These are phyloP conservation scores for Andrena hattorfiana DNA, from an alignment of 2,888 invertebrate genomes.

Conservation along the genomic window DNA sequence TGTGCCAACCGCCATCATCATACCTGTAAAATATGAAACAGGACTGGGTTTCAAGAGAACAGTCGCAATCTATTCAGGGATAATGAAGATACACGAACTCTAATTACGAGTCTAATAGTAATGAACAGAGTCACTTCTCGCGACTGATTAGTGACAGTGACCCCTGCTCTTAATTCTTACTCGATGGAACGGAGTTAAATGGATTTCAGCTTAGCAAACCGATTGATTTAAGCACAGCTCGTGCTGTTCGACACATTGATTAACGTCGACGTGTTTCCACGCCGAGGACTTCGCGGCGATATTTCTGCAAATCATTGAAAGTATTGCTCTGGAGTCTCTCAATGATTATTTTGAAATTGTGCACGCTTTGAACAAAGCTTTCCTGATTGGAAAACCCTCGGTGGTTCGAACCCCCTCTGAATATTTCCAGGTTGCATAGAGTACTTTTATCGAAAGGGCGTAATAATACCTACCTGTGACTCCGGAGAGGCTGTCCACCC, in stretches of 20 bases:
- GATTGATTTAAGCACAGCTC: background rate
- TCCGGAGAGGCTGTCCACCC: constrained; percentile 99
- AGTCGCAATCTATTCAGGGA: background rate
- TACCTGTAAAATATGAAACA: constrained; percentile 84
- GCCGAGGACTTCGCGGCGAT: too few relatives aligned
- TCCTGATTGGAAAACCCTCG: too few relatives aligned
- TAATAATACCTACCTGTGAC: constrained; percentile 90
- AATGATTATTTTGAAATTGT: too few relatives aligned
- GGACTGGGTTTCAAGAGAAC: background rate
- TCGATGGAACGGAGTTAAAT: constrained; percentile 3
- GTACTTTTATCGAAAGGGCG: background rate
- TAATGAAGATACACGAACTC: background rate
- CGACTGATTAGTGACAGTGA: background rate
- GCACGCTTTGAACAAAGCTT: too few relatives aligned
- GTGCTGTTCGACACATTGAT: background rate
- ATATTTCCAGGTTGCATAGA: too few relatives aligned
- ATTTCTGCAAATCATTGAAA: too few relatives aligned
- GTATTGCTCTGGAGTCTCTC: too few relatives aligned
- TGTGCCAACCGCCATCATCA: constrained; percentile 92
- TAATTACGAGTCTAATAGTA: background rate
- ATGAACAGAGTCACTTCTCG: background rate
- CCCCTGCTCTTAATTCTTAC: background rate
- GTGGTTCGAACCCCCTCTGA: too few relatives aligned
- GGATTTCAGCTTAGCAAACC: background rate
- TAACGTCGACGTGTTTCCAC: too few relatives aligned